Percentiles rank a stretch among this genome's conserved stretches.
phyloP scores from a whole-genome alignment of 1,140 invertebrate species.

The Metopolophium dirhodum region DNA sequence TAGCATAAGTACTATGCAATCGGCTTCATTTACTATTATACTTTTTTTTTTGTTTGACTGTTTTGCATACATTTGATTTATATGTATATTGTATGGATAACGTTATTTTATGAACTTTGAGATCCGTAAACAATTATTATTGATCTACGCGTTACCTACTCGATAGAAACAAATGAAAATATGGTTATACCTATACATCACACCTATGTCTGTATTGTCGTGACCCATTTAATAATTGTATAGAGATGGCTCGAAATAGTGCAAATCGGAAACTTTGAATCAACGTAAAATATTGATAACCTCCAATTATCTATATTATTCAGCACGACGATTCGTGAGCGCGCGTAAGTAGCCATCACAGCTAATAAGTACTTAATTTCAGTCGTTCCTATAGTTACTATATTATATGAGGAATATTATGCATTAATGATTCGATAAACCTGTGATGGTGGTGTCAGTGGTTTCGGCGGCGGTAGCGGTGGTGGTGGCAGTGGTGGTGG shows the following conservation, averaged over 20 bases:
- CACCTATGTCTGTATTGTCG: neutral
- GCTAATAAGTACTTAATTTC: neutral
- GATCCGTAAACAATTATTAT: neutral
- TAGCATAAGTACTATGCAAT: neutral
- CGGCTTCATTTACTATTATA: no score
- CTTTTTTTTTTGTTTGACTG: no score
- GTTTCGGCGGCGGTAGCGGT: neutral
- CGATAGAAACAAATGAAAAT: neutral
- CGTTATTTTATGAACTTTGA: neutral
- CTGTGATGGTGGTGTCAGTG: neutral
- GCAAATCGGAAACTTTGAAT: neutral
- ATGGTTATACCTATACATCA: neutral
- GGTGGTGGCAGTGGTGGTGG: no score
- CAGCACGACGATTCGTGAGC: neutral
- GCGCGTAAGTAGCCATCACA: neutral
- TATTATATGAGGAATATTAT: neutral
- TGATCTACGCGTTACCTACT: neutral
- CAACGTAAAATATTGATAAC: neutral
- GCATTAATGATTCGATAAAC: neutral
- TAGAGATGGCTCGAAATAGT: neutral
- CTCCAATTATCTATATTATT: neutral
- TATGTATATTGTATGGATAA: no score
- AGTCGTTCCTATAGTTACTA: neutral
- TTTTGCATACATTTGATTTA: no score
- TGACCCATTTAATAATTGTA: neutral